Percentiles rank a stretch among this genome's conserved stretches.
Conservation (phyloP, 2,113 vertebrate genomes). For the Geothlypis trichas region DNA sequence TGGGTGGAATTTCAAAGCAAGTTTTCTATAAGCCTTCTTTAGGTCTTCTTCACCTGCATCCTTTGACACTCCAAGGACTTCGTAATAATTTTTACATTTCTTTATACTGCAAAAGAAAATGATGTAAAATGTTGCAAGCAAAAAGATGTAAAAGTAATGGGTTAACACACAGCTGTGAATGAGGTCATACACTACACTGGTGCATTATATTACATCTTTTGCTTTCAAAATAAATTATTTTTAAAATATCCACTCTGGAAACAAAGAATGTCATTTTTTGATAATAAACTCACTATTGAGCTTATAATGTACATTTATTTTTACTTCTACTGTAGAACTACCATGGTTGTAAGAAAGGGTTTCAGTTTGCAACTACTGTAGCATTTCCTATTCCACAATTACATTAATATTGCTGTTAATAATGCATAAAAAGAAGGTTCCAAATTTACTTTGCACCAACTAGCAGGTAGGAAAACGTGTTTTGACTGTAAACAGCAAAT, state of each 20-base stretch:
- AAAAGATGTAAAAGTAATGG: neutral
- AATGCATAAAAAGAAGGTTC: neutral
- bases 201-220: neutral
- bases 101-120: constrained; percentile 87
- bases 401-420: neutral
- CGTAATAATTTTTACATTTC: constrained; percentile 94
- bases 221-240: neutral
- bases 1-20: constrained; percentile 96
- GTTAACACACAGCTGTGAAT: neutral
- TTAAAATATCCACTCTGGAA: neutral
- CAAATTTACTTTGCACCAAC: neutral
- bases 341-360: neutral
- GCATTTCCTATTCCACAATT: neutral
- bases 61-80: constrained; percentile 91
- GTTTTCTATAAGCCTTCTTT: constrained; percentile 95
- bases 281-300: neutral
- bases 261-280: neutral
- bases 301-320: neutral
- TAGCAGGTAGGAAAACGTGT: neutral
- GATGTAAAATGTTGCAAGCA: neutral
- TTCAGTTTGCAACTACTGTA: neutral
- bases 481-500: neutral
- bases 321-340: neutral
- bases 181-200: neutral
- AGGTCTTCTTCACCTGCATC: constrained; percentile 93